phyloP scores from a whole-genome alignment of 1,140 invertebrate species.

The Homalodisca vitripennis region DNA sequence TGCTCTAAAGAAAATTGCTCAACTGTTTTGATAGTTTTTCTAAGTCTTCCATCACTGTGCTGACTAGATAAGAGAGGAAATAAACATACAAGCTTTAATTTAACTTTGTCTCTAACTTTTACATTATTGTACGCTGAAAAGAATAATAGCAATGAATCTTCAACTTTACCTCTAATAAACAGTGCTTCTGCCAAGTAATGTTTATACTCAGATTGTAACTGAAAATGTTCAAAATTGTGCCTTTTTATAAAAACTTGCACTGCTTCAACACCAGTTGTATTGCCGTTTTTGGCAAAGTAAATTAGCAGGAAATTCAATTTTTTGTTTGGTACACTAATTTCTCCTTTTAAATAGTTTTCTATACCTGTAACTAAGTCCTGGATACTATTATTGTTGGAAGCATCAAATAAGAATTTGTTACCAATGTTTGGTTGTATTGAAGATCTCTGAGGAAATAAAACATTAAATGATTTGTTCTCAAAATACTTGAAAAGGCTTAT shows the following conservation, averaged over 20 bases:
- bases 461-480: neutral
- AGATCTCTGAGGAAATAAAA: neutral
- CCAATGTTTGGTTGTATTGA: neutral
- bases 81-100: neutral
- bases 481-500: neutral
- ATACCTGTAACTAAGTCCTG: neutral
- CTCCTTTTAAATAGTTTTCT: neutral
- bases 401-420: neutral
- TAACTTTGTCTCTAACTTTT: neutral
- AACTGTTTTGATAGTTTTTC: neutral
- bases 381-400: neutral
- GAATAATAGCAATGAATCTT: neutral
- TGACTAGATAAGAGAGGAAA: neutral
- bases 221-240: neutral
- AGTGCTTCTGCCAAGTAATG: neutral
- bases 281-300: neutral
- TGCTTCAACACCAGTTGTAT: neutral
- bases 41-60: neutral
- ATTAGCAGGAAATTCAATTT: neutral
- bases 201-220: neutral
- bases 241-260: neutral
- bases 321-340: neutral
- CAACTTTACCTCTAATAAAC: neutral
- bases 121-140: neutral
- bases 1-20: neutral